Conservation (phyloP, 35 echinoderm and acorn worm species). For the Anneissia japonica region DNA sequence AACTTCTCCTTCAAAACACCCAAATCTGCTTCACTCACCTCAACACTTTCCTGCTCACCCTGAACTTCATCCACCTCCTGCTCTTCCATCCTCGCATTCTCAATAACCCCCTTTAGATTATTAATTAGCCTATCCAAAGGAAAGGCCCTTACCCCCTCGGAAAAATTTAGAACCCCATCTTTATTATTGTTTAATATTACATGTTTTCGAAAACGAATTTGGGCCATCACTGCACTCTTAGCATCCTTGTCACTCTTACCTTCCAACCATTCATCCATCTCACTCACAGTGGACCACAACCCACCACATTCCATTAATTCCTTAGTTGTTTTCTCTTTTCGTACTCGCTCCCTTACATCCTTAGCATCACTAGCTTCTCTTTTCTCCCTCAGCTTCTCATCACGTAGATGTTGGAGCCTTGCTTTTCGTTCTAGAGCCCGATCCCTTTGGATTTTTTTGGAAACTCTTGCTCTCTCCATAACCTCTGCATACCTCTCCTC, state of each 20-base stretch:
- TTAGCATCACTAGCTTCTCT: constrained; percentile 6
- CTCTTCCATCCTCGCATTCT: background rate
- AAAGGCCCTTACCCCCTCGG: background rate
- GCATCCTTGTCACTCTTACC: background rate
- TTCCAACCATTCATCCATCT: constrained; percentile 7
- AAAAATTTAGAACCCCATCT: constrained; percentile 31
- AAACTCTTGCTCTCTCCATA: background rate
- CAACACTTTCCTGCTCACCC: constrained; percentile 27
- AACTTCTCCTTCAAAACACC: background rate
- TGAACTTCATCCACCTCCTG: constrained; percentile 1
- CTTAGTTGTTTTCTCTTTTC: constrained; percentile 4
- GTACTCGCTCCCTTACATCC: background rate
- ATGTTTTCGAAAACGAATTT: constrained; percentile 14
- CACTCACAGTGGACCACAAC: constrained; percentile 1
- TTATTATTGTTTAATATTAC: constrained; percentile 12
- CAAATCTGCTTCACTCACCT: constrained; percentile 13
- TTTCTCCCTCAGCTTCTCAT: constrained; percentile 27
- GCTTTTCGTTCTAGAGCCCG: background rate
- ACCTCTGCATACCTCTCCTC: background rate
- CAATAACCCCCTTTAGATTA: background rate
- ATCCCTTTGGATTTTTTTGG: background rate
- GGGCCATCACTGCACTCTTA: background rate
- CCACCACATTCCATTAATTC: constrained; percentile 23
- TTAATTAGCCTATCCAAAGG: constrained; percentile 3
- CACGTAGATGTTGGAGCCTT: background rate